Percentiles rank a stretch among this genome's conserved stretches.
These are phyloP conservation scores for Coecobrya sp. DNA, from an alignment of 2,888 invertebrate species.

Conservation along the genomic window DNA sequence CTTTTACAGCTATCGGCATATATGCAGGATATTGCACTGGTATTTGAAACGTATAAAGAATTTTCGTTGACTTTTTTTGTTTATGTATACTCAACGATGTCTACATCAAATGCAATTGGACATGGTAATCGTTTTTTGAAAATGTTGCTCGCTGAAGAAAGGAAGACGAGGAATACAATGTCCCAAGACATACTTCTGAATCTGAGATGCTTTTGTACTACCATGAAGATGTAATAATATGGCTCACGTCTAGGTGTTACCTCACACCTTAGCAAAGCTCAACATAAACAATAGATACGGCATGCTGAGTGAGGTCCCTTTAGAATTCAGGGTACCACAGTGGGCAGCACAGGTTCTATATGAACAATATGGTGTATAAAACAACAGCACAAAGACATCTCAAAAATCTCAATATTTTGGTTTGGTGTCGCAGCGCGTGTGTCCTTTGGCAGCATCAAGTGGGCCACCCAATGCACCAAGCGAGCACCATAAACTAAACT, in stretches of 20 bases:
- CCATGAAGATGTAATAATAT: constrained; percentile 41
- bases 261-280: constrained; percentile 48
- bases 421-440: constrained; percentile 34
- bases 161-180: background rate
- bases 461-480: constrained; percentile 65
- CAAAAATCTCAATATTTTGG: constrained; percentile 38
- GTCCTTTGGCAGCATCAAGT: constrained; percentile 53
- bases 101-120: constrained; percentile 21
- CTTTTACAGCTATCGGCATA: too few species aligned
- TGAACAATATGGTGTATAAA: background rate
- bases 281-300: constrained; percentile 41
- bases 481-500: constrained; percentile 26
- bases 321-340: background rate
- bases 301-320: background rate
- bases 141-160: background rate
- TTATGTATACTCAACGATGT: background rate
- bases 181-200: background rate
- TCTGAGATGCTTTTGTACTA: background rate
- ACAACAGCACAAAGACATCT: background rate
- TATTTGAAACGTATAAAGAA: background rate
- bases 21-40: background rate
- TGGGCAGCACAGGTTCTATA: background rate
- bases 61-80: background rate
- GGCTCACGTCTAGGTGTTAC: constrained; percentile 72
- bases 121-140: background rate